phyloP scores from a whole-genome alignment of 2,888 invertebrate species.

The Erebia aethiops region DNA sequence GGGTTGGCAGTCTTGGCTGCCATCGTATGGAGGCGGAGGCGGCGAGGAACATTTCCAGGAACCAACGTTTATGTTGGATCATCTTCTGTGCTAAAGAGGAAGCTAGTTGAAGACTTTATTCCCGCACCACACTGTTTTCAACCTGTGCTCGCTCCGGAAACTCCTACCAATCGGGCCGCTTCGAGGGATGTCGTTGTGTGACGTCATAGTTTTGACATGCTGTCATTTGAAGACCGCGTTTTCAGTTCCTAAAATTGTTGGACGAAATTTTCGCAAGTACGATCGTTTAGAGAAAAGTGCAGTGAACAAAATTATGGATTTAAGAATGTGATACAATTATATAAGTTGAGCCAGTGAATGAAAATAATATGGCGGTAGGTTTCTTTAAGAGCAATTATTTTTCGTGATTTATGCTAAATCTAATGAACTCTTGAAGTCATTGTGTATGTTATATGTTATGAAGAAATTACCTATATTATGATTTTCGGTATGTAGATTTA shows the following conservation, averaged over 20 bases:
- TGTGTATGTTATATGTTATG: conserved; percentile 60
- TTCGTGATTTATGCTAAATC: conserved; percentile 30
- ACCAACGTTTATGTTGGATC: conserved; percentile 85
- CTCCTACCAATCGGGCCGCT: conserved; percentile 67
- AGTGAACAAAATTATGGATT: conserved; percentile 46
- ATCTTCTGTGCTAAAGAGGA: conserved; percentile 83
- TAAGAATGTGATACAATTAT: conserved; percentile 52
- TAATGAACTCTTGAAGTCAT: conserved; percentile 61
- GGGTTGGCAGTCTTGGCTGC: conserved; percentile 78
- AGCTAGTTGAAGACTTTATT: conserved; percentile 84
- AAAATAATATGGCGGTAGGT: conserved; percentile 38
- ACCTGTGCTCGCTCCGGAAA: conserved; percentile 82
- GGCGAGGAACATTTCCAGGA: conserved; percentile 80
- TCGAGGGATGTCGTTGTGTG: conserved; percentile 85
- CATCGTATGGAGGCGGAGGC: conserved; percentile 82
- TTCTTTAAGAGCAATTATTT: conserved; percentile 39
- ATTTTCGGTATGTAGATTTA: conserved; percentile 72
- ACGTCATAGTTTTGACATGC: conserved; percentile 85
- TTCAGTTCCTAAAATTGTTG: conserved; percentile 80
- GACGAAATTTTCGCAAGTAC: conserved; percentile 55
- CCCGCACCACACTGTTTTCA: conserved; percentile 81
- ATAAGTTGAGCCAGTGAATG: conserved; percentile 52
- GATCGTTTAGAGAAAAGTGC: conserved; percentile 34
- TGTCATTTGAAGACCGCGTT: conserved; percentile 81
- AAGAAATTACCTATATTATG: conserved; percentile 59